A percentile compares a stretch with the other conserved stretches of the same genome.
phyloP scores from a whole-genome alignment of 2,113 vertebrate genomes.

The Serilophus lunatus region DNA sequence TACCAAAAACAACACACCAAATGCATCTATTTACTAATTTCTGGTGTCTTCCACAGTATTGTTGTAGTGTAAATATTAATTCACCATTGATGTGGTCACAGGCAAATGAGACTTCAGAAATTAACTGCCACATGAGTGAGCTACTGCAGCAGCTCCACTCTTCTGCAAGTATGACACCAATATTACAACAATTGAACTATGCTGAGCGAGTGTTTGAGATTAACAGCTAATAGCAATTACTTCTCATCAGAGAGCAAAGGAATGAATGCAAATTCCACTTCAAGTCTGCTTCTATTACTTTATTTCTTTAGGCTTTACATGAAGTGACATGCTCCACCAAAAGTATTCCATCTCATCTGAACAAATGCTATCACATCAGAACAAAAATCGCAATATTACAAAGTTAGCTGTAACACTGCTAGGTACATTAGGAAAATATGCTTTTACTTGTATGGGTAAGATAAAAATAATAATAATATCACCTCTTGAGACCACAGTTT shows the following conservation, averaged over 20 bases:
- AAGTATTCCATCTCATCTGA: neutral
- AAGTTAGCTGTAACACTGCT: neutral
- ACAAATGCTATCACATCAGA: neutral
- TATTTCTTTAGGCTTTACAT: neutral
- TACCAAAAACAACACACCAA: conserved; percentile 24
- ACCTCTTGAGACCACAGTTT: neutral
- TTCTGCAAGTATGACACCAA: neutral
- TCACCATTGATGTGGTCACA: neutral
- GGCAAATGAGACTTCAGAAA: conserved; percentile 18
- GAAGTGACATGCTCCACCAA: neutral
- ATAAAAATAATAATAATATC: neutral
- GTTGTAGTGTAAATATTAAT: conserved; percentile 20
- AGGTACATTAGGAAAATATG: neutral
- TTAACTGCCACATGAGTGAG: neutral
- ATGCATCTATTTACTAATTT: conserved; percentile 45
- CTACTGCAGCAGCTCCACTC: neutral
- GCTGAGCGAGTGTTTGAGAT: conserved; percentile 14
- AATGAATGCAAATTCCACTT: neutral
- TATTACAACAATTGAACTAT: conserved; percentile 21
- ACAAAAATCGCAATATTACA: neutral
- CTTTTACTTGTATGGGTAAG: neutral
- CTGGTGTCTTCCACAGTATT: conserved; percentile 39
- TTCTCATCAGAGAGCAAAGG: neutral
- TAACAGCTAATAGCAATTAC: neutral
- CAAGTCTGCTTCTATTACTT: neutral